Conservation (phyloP, 2,888 invertebrate genomes). For the Leistus spinibarbis region DNA sequence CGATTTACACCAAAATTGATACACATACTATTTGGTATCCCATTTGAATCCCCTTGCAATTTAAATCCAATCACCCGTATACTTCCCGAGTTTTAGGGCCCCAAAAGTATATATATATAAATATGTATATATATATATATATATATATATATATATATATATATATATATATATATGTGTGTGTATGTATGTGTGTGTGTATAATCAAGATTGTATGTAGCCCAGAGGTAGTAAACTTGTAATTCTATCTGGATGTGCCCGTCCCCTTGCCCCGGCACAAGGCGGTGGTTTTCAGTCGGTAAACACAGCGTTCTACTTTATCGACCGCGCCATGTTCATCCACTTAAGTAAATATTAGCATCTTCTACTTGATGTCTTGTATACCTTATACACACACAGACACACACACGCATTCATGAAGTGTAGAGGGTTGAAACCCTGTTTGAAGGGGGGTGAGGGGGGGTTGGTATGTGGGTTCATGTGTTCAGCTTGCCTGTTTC, state of each 20-base stretch:
- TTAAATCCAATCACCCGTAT: no score
- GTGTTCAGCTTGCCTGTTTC: no score
- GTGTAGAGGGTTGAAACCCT: no score
- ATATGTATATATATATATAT: neutral
- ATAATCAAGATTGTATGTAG: neutral
- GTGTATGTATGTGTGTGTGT: neutral
- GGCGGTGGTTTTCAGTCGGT: slow-evolving; percentile 1
- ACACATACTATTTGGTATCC: no score
- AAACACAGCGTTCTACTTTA: slow-evolving; percentile 5
- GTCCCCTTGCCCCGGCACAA: neutral
- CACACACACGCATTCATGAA: no score
- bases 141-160: neutral
- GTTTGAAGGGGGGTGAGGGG: no score
- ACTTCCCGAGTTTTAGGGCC: no score
- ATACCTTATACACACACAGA: neutral
- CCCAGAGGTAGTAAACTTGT: neutral
- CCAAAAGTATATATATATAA: neutral
- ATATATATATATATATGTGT: neutral
- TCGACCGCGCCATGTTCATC: slow-evolving; percentile 14
- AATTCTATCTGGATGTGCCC: neutral
- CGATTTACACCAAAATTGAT: no score
- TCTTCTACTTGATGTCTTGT: neutral
- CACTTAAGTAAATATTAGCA: slow-evolving; percentile 21
- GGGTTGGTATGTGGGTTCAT: no score
- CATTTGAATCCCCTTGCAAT: no score